Base-by-base conservation (phyloP, 2,888 invertebrate genomes). In the Cactoblastis cactorum region DNA sequence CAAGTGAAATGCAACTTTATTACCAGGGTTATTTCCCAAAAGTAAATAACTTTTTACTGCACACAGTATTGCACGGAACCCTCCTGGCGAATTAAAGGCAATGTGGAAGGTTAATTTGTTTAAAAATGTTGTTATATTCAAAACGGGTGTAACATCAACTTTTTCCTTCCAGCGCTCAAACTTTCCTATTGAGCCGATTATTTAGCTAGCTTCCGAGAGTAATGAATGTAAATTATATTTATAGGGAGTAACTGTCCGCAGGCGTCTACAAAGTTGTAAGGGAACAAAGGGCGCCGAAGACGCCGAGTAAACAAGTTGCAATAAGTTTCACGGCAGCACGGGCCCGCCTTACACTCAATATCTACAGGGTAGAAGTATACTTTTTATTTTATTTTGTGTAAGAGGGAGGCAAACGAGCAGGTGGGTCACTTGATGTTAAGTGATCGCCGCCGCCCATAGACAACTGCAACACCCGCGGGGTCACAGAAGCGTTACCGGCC, bases 261-360 rank as follows among this genome's bases (percentile, higher is more conserved):
- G 70, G 76, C 74, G 82, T 82, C 83, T 79, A 71, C 69, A 55
- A 83, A 83, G 80, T 83, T 83, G 69, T 58, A 61, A 58, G 65
- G 55, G 78, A 82, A 84, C 83, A 85, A 84, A 81, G 80, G 78
- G 76, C 71, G 71, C 65, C 56, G 71, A 76, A 77, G 80, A 74
- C 77, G 70, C 68, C 67, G 71, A 72, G 79, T 84, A 85, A 85
- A 86, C 84, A 85, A 83, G 80, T 83, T 85, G 81, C 79, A 78
- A 80, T 80, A 82, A 84, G 83, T 83, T 85, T 74, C 67, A 63
- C 77, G 63, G 69, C 62, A 63, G 65, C 69, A 54, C 34, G 34
- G 33, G 37, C 24, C 28, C 43, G 28, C 12, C 43, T 28, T 9
- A 15, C 8, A 8, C 17, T 15, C 17, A 37, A 15, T 37, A 37